Base-by-base conservation (phyloP, 2,888 invertebrate species). In the Leptopterna dolabrata region DNA sequence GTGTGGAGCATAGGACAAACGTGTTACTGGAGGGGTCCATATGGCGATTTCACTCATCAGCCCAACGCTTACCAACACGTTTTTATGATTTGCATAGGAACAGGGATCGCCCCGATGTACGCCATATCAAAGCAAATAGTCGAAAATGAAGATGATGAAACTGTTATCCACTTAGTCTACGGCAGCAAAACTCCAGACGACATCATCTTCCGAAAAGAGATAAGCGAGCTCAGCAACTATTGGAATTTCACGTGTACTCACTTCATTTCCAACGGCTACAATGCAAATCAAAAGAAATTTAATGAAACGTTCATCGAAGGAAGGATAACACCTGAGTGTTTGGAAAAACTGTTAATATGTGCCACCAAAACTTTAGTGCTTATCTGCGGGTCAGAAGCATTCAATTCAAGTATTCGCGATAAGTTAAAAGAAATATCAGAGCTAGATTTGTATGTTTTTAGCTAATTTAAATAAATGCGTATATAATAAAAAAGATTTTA, bases 161-260 rank as follows among this genome's bases (percentile, higher is more conserved):
- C 94, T 0, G 92, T 93, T 91, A 91, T 96, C 63, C 91, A 93
- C 86, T 92, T 96, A 88, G 91, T 94, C 86, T 95, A 94, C 90
- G 95, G 95, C 90, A 95, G 94, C 91, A 91, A 92, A 89, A 92
- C 92, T 89, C 91, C 93, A 86, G 91, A 93, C 7, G 93, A 93
- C 88, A 93, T 96, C 88, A 92, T 95, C 87, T 93, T 96, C 86
- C 93, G 95, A 89, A 91, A 94, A 14, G 93, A 94, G 89, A 91
- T 96, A 16, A 93, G 94, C 90, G 91, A 92, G 14, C 94, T 94
- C 90, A 92, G 92, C 51, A 92, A 92, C 36, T 94, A 93, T 91
- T 96, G 96, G 96, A 97, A 97, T 92, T 96, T 96, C 91, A 92
- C 92, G 24, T 94, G 94, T 89, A 92, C 92, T 73, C 92, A 95